Evolutionary conservation across 2,888 invertebrate genomes (phyloP).

Genomic region (Fissipunctia ypsillon): DNA sequence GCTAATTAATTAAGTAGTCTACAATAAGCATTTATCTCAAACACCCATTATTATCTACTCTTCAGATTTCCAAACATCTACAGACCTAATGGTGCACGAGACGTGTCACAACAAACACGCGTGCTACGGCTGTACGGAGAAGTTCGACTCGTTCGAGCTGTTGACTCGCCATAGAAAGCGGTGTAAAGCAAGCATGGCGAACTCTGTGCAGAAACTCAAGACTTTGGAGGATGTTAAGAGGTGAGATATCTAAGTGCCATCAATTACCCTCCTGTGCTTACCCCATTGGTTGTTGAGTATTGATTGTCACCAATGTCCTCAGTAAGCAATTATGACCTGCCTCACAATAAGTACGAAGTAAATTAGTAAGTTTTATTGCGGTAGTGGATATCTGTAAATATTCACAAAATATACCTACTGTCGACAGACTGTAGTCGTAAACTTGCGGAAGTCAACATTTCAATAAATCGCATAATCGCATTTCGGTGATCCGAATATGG

Average conservation of each 20-base stretch:
- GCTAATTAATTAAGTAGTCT: too few species aligned
- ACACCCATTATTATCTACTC: background rate
- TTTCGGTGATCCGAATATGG: too few species aligned
- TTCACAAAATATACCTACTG: background rate
- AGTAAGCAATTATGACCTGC: background rate
- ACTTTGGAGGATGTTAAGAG: constrained; percentile 80
- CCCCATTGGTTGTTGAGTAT: background rate
- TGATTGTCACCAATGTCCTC: background rate
- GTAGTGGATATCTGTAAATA: background rate
- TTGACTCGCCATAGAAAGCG: constrained; percentile 76
- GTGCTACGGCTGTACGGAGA: constrained; percentile 82
- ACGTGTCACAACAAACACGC: constrained; percentile 82
- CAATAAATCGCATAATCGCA: background rate
- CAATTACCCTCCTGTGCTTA: background rate
- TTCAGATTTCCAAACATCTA: constrained; percentile 82
- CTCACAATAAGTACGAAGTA: background rate
- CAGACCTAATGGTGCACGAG: constrained; percentile 86
- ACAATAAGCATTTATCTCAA: background rate
- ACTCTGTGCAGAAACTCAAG: constrained; percentile 71
- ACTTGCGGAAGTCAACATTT: background rate
- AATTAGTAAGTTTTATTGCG: too few species aligned
- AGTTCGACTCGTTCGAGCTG: constrained; percentile 77
- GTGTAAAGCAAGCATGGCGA: constrained; percentile 72
- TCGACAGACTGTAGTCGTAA: background rate
- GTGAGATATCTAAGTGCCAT: constrained; percentile 59